Evolutionary conservation across 2,113 vertebrate genomes (phyloP).

Genomic region (Pseudorhombus dupliciocellatus): DNA sequence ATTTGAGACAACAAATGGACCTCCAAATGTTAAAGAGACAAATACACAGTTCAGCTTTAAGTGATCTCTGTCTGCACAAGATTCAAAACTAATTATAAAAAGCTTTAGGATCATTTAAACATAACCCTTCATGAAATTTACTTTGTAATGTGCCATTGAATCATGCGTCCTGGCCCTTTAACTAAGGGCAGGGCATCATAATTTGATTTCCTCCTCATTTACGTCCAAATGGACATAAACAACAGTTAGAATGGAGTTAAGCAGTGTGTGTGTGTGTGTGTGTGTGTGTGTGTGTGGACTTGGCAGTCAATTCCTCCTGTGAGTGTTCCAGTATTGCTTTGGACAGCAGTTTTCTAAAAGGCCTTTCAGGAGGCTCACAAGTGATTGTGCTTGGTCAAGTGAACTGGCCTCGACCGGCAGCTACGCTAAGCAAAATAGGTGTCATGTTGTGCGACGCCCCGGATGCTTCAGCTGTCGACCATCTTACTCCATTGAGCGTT

Average conservation of each 20-base stretch:
- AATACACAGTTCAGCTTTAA: not conserved
- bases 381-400: slow-evolving; percentile 83
- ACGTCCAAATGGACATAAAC: slow-evolving; percentile 78
- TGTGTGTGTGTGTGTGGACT: slow-evolving; percentile 42
- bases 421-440: slow-evolving; percentile 76
- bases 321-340: slow-evolving; percentile 78
- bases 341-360: slow-evolving; percentile 80
- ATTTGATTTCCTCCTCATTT: slow-evolving; percentile 79
- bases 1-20: not conserved
- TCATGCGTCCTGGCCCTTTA: slow-evolving; percentile 64
- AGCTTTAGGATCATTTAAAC: slow-evolving; percentile 46
- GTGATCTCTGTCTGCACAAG: slow-evolving; percentile 12
- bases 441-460: slow-evolving; percentile 61
- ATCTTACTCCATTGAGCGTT: slow-evolving; percentile 39
- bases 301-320: slow-evolving; percentile 74
- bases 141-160: slow-evolving; percentile 62
- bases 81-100: slow-evolving; percentile 40
- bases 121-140: slow-evolving; percentile 58
- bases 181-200: slow-evolving; percentile 72
- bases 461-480: slow-evolving; percentile 25
- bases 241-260: slow-evolving; percentile 76
- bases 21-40: not conserved
- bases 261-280: slow-evolving; percentile 45
- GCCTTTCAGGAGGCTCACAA: slow-evolving; percentile 77
- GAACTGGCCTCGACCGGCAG: slow-evolving; percentile 72